These are phyloP conservation scores for Dasysyrphus albostriatus DNA, from an alignment of 2,888 invertebrate species.

Conservation along the genomic window DNA sequence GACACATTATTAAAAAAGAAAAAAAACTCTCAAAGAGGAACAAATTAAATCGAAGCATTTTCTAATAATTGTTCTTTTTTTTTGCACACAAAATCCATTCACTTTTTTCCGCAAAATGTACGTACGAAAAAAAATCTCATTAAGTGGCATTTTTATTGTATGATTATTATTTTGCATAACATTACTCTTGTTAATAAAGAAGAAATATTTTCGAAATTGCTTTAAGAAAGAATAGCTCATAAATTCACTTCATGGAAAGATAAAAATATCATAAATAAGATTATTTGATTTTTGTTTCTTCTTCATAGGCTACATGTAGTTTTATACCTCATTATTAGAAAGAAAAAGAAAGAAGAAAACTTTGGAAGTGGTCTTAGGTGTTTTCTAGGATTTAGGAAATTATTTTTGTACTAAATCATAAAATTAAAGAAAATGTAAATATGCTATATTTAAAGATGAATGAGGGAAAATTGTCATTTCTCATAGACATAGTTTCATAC, in stretches of 20 bases:
- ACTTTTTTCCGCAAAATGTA: not conserved
- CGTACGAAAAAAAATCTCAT: constrained; percentile 22
- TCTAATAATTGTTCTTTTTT: not conserved
- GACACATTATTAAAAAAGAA: constrained; percentile 12
- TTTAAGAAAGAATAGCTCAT: constrained; percentile 46
- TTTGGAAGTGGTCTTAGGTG: not conserved
- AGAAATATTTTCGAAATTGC: constrained; percentile 41
- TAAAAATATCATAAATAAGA: constrained; percentile 59
- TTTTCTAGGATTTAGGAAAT: not conserved
- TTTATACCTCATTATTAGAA: constrained; percentile 10
- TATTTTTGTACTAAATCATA: constrained; percentile 15
- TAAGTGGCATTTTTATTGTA: constrained; percentile 20
- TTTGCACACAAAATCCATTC: not conserved
- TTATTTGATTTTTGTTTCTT: not conserved
- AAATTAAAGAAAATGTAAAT: constrained; percentile 9
- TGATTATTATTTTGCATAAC: constrained; percentile 19
- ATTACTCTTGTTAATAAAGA: constrained; percentile 13
- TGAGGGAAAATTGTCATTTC: constrained; percentile 11
- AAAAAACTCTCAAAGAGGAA: not conserved
- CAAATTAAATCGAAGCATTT: not conserved
- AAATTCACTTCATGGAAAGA: constrained; percentile 27
- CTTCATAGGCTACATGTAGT: not conserved
- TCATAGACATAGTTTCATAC: not conserved
- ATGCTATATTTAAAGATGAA: not conserved
- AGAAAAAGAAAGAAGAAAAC: not conserved